A percentile compares a stretch with the other conserved stretches of the same genome.
Conservation (phyloP, 2,797 vertebrate genomes). For the Anabas testudineus region DNA sequence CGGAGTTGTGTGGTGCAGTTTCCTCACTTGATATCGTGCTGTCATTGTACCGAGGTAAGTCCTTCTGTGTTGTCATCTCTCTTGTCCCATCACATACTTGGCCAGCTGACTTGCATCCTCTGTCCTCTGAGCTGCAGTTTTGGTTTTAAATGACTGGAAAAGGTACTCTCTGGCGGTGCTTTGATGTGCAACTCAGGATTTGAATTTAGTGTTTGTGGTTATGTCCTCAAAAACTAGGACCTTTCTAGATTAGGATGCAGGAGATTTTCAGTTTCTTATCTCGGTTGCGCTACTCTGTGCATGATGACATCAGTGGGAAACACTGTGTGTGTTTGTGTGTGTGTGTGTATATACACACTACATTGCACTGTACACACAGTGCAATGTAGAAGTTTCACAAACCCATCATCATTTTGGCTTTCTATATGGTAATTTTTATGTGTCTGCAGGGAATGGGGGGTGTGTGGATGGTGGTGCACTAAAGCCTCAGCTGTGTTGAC, state of each 20-base stretch:
- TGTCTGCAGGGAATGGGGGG: background rate
- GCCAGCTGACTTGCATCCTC: slow-evolving; percentile 52
- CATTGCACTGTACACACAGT: no score
- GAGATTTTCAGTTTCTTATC: background rate
- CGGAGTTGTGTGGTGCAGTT: slow-evolving; percentile 5
- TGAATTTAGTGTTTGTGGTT: slow-evolving; percentile 1
- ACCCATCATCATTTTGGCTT: background rate
- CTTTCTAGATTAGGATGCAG: background rate
- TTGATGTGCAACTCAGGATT: slow-evolving; percentile 19
- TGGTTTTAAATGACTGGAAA: slow-evolving; percentile 42
- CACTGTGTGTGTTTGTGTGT: no score
- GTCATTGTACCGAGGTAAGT: slow-evolving; percentile 64
- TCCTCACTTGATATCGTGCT: background rate
- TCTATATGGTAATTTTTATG: slow-evolving; percentile 15
- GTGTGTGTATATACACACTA: no score
- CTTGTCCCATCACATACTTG: slow-evolving; percentile 21
- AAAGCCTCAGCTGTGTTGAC: slow-evolving; percentile 83
- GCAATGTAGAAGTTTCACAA: slow-evolving; percentile 40
- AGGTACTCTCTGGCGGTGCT: slow-evolving; percentile 17
- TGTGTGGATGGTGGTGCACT: slow-evolving; percentile 1
- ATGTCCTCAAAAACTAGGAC: no score
- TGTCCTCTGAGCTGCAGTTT: slow-evolving; percentile 28
- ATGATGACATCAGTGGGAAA: slow-evolving; percentile 30
- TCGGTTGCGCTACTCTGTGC: background rate
- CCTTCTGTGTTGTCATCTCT: slow-evolving; percentile 34